Base-by-base conservation (phyloP, 1,140 invertebrate species). In the Harpegnathos saltator region DNA sequence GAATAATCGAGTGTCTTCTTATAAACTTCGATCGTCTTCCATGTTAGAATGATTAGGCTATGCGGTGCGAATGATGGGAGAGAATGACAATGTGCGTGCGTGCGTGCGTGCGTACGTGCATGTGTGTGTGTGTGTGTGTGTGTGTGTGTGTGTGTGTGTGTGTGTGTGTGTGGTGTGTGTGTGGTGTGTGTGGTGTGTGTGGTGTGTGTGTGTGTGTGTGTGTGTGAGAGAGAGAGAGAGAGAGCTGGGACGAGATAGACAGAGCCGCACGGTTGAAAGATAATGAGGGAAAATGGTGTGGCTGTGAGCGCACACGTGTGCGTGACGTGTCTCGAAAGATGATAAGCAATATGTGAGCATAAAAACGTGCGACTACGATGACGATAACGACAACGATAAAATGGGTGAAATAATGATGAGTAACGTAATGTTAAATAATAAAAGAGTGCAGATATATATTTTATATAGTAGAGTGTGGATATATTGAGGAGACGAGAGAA, bases 1-100 rank as follows among this genome's bases (percentile, higher is more conserved):
- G 68, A 19, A 73, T 73, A 84, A 84, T 54, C 65, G 68, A 63
- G 85, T 80, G 85, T 80, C 72, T 69, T 80, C 58, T 69, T 61
- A 61, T 63, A 54, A 88, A 88, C 82, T 89, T 65, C 87, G 80
- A 91, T 91, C 91, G 91, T 92, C 91, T 92, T 92, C 91, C 91
- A 89, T 89, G 83, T 82, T 72, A 81, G 77, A 84, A 56, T 58
- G 59, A 65, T 22, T 86, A 72, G 73, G 62, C 12, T 74, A 48
- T 33, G 59, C 29, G 62, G 69, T 72, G 65, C 1, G 81, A 77
- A 48, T 66, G 68, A 1, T n/a, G 2, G 3, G 38, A 69, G 17
- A 61, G 83, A 48, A 66, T 71, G 84, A 83, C 78, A 66, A 52
- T 84, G 74, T 80, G 78, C 72, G 17, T 80, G 71, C 83, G 74